Percentiles rank a stretch among this genome's conserved stretches.
Evolutionary conservation across 2,888 invertebrate genomes (phyloP).

Genomic region (Archips xylosteana): DNA sequence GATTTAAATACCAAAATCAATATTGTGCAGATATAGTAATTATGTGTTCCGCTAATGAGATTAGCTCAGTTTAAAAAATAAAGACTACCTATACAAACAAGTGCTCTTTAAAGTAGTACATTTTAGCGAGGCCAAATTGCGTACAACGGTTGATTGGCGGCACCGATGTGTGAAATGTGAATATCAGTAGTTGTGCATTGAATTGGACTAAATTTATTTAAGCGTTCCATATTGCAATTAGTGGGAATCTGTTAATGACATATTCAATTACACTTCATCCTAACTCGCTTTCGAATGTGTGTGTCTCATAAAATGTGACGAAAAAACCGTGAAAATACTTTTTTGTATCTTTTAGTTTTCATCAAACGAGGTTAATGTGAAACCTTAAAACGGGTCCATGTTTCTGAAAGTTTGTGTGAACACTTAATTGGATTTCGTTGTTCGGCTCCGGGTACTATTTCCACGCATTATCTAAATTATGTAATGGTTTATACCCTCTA

Average conservation of each 20-base stretch:
- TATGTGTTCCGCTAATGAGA: no score
- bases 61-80: no score
- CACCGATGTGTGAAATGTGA: not conserved
- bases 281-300: not conserved
- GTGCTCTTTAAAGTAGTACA: not conserved
- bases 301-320: not conserved
- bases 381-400: conserved; percentile 46
- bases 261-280: not conserved
- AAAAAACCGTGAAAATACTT: not conserved
- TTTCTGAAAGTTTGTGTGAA: conserved; percentile 47
- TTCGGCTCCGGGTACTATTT: conserved; percentile 27
- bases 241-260: not conserved
- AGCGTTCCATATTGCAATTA: conserved; percentile 2
- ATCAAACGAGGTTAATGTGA: conserved; percentile 37
- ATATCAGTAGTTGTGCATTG: not conserved
- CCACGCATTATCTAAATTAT: conserved; percentile 31
- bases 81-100: no score
- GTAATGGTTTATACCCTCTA: conserved; percentile 17
- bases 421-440: conserved; percentile 50
- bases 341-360: not conserved
- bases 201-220: not conserved
- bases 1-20: no score
- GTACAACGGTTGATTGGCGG: not conserved
- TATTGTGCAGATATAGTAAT: no score
- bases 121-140: not conserved